Evolutionary conservation across 2,888 invertebrate species (phyloP), one percentile per base, ranked within the genome.

Genomic region (Habroteleia sp.): DNA sequence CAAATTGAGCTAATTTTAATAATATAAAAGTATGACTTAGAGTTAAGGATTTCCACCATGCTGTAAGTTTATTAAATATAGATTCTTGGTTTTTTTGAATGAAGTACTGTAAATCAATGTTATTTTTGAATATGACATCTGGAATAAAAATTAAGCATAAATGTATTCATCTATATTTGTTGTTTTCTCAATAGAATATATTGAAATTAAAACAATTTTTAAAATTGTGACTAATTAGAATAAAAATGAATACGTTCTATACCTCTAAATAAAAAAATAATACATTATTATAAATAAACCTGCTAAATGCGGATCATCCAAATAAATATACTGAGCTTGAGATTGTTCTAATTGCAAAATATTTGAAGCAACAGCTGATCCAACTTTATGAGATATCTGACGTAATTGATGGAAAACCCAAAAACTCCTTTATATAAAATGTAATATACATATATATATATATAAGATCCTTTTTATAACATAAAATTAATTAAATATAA

Each of bases 21-120:
- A 94, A 87, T 74, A 92, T 90, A 90, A 92, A 93, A 0, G 93
- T 93, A n/a, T 93, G 84, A 3, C 91, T 92, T 81, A 91, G 91
- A 80, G 92, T 92, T 8, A 93, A 87, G 7, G 91, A 90, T 81
- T 93, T 93, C 93, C 93, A 93, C 88, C 90, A 90, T 80, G 90
- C 89, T 7, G 73, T 77, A 11, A 88, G 65, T 10, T 74, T 52
- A 13, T 84, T 68, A 5, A 79, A 75, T 7, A 87, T 66, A 14
- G 77, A 80, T 39, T 74, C 56, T 2, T 80, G 74, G 23, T 79
- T 81, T 5, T 82, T 74, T 10, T 72, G 42, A 1, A 79, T 54
- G 5, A 76, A 77, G 1, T 80, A 77, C 6, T 82, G 79, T 13
- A 81, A 68, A 71, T 84, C 82, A 33, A 81, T 77, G 8, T 77